phyloP scores from a whole-genome alignment of 1,140 invertebrate genomes.

The Platorchestia sp. region DNA sequence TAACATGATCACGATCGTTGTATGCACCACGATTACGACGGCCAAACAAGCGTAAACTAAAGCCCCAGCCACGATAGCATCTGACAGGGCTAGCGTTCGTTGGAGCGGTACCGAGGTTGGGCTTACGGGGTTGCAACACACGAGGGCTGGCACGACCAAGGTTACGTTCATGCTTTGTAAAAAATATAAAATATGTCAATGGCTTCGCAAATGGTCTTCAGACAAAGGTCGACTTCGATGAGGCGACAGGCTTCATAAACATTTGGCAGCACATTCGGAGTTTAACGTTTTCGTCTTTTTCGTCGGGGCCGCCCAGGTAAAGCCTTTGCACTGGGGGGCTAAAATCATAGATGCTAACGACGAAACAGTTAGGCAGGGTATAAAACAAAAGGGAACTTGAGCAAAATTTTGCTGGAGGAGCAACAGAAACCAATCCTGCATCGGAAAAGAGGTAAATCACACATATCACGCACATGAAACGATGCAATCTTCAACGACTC shows the following conservation, averaged over 20 bases:
- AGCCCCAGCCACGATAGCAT: background rate
- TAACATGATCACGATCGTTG: conserved; percentile 1
- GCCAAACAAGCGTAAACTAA: background rate
- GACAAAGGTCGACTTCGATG: background rate
- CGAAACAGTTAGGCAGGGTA: no score
- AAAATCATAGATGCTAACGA: no score
- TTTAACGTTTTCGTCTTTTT: no score
- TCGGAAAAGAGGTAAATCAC: background rate
- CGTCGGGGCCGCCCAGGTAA: no score
- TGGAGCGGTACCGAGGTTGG: background rate
- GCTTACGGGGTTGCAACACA: background rate
- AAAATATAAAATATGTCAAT: conserved; percentile 11
- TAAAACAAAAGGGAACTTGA: background rate
- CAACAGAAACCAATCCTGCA: background rate
- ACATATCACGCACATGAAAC: background rate
- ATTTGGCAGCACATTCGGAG: background rate
- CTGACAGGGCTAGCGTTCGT: background rate
- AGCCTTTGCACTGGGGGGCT: no score
- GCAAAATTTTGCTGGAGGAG: background rate
- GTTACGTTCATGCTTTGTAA: background rate
- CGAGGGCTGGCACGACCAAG: background rate
- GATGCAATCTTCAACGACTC: background rate
- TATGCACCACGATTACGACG: background rate
- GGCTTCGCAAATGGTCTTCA: background rate
- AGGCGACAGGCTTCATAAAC: background rate